Evolutionary conservation across 2,797 vertebrate species (phyloP), one percentile per base, ranked within the genome.

Genomic region (Coregonus suidteri): DNA sequence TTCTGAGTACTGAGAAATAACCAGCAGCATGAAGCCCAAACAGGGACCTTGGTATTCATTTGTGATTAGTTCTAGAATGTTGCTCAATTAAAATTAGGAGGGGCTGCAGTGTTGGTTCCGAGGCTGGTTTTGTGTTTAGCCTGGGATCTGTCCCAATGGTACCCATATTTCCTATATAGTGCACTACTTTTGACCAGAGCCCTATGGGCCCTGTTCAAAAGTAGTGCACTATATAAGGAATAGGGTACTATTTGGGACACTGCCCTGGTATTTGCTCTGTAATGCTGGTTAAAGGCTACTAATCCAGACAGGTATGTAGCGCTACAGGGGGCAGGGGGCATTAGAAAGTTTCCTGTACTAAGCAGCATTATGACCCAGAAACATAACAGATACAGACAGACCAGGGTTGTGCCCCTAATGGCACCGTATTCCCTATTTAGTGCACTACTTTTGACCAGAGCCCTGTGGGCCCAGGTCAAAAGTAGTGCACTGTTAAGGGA

Each of bases 241-340:
- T 25, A 64, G 1, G 3, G 59, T 20, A 20, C 18, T 25, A 64
- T 64, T 64, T 64, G 59, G 7, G 59, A 64, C 59, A 64, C 3
- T 6, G 7, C 1, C 34, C 4, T 74, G 76, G 75, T 81, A 77
- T 82, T 82, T 70, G 0, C 65, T 74, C 72, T 81, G 78, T 81
- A 77, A 74, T 47, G 25, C 53, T 54, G 76, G 54, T 41, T 74
- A 75, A 41, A 71, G 81, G 20, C 65, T n/a, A 74, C 69, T 81
- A 79, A 83, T 81, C 79, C 82, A 71, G 35, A 54, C 72, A 79
- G 79, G 70, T 77, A 68, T 71, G 25, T 31, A 76, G 54, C 76
- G 67, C 82, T 35, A 65, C 56, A 62, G 74, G 79, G 30, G 56
- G n/a, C 72, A 41, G 77, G 53, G 59, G 74, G 82, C 75, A 78